Conservation (phyloP, 2,888 invertebrate species). For the Drosophila borealis region DNA sequence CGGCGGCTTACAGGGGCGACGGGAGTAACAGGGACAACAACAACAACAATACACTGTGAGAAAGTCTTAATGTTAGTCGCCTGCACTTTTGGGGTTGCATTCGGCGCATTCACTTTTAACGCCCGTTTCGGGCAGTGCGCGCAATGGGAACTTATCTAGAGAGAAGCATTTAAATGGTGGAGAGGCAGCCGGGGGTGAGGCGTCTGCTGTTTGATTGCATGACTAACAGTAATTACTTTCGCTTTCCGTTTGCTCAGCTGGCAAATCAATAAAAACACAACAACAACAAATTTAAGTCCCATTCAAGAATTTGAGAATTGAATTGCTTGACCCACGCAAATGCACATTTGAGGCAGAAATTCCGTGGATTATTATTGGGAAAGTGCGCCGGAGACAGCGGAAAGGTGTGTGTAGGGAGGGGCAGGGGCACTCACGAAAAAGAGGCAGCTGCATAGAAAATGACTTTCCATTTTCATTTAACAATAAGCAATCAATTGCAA, state of each 20-base stretch:
- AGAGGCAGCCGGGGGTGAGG: not conserved
- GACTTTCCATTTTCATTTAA: constrained; percentile 80
- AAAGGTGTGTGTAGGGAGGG: constrained; percentile 6
- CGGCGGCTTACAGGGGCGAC: not conserved
- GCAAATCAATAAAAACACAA: constrained; percentile 56
- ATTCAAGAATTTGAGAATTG: constrained; percentile 41
- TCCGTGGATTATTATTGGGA: constrained; percentile 47
- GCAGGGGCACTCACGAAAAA: constrained; percentile 39
- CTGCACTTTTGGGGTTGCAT: constrained; percentile 48
- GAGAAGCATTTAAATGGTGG: not conserved
- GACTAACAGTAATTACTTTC: constrained; percentile 72
- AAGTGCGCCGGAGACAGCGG: constrained; percentile 17
- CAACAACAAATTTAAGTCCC: constrained; percentile 8
- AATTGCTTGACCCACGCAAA: constrained; percentile 24
- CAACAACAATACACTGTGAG: constrained; percentile 35
- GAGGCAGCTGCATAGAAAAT: constrained; percentile 67
- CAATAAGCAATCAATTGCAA: constrained; percentile 77
- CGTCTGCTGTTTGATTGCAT: constrained; percentile 45
- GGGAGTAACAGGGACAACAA: not conserved
- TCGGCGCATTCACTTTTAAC: constrained; percentile 41
- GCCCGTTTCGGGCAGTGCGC: constrained; percentile 28
- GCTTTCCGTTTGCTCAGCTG: constrained; percentile 67
- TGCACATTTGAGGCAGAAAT: constrained; percentile 23
- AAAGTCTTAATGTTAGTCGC: constrained; percentile 26
- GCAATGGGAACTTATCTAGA: constrained; percentile 40